Evolutionary conservation across 2,888 invertebrate species (phyloP).

Genomic region (Volucella inanis): DNA sequence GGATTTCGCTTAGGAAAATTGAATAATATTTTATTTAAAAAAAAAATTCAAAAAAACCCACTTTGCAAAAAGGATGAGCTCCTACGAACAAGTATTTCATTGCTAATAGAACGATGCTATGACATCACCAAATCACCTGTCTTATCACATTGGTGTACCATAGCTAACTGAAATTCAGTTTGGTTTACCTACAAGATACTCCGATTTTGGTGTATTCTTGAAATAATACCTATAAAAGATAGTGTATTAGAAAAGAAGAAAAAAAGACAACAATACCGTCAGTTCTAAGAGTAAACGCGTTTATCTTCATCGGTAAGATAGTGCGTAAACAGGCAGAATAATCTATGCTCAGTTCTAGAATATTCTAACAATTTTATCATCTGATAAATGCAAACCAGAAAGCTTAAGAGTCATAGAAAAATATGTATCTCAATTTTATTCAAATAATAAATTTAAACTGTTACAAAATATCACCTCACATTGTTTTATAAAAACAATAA

Average conservation of each 20-base stretch:
- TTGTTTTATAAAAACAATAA: background rate
- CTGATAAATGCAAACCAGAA: background rate
- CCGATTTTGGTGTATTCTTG: constrained; percentile 8
- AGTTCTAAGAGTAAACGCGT: background rate
- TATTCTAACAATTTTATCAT: constrained; percentile 25
- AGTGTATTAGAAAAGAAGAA: too few species aligned
- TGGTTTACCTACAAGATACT: background rate
- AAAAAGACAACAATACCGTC: background rate
- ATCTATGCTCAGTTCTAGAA: constrained; percentile 5
- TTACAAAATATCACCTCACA: too few species aligned
- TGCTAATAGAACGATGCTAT: background rate
- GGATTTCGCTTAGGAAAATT: too few species aligned
- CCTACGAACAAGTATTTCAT: too few species aligned
- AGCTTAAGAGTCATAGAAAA: background rate
- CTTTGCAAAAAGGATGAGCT: too few species aligned
- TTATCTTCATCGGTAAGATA: constrained; percentile 21
- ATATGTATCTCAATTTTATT: background rate
- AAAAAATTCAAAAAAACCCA: too few species aligned
- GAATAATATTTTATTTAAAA: too few species aligned
- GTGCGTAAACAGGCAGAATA: constrained; percentile 20
- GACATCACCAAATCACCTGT: constrained; percentile 30
- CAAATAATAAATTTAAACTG: background rate
- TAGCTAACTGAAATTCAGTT: background rate
- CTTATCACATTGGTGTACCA: constrained; percentile 6
- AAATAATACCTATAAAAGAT: background rate